Base-by-base conservation (phyloP, 2,797 vertebrate genomes). In the Chaunax sp. region DNA sequence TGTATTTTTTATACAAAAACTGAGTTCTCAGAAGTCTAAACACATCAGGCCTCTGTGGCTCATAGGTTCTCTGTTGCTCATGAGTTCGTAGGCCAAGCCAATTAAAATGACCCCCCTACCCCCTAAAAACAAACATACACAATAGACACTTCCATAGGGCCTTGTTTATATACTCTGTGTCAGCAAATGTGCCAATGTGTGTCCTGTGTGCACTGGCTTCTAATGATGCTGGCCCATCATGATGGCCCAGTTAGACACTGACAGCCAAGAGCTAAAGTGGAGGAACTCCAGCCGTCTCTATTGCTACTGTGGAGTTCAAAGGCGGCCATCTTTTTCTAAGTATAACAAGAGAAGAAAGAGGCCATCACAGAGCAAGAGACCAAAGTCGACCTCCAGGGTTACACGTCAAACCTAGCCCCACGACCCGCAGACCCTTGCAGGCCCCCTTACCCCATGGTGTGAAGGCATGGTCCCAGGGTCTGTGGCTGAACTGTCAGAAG, bases 291-390 rank as follows among this genome's bases (percentile, higher is more conserved):
- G 84, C 89, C 80, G 90, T 90, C 93, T 90, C 89, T 88, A 87
- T 89, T 84, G 91, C 89, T 89, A 90, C 90, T 81, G 89, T 84
- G 77, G 85, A 90, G 90, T 93, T 94, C 91, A 94, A 94, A 94
- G 91, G 74, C 80, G 63, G 86, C 86, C 90, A 90, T 91, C 89
- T 89, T 93, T 90, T 89, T 90, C 81, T 62, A 78, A 85, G 83
- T 82, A 87, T 90, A 92, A 91, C 90, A 92, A 93, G 90, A 90
- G 80, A 90, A 92, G 86, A 92, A 92, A 92, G 87, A 82, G 80
- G 80, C 82, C 89, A 71, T 93, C 89, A 84, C 77, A 85, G 79
- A 78, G 77, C 69, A 55, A 68, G 74, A 90, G 89, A 90, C 87
- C 83, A 91, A 90, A 90, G 88, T 80, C 77, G 81, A 89, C 90